These are phyloP conservation scores for Cloeon dipterum DNA, from an alignment of 2,888 invertebrate species.

Conservation along the genomic window DNA sequence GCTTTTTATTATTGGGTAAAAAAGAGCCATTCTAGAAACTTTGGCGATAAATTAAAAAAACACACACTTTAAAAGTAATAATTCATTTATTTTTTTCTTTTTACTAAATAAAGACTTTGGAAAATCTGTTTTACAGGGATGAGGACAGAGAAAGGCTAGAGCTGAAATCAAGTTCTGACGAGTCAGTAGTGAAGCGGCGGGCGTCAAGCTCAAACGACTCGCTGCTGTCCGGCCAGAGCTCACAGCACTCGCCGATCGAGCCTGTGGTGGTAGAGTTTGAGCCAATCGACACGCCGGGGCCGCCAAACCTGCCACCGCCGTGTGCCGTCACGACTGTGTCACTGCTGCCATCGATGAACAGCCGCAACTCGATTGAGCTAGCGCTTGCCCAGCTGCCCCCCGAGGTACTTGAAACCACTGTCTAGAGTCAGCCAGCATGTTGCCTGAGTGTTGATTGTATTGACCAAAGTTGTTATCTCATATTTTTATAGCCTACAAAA, in stretches of 20 bases:
- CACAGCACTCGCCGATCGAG: slow-evolving; percentile 3
- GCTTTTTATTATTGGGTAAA: no score
- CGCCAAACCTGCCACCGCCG: slow-evolving; percentile 18
- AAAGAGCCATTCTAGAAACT: no score
- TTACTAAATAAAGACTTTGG: not conserved
- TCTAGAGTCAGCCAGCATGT: slow-evolving; percentile 18
- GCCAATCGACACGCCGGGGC: slow-evolving; percentile 15
- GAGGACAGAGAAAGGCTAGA: slow-evolving; percentile 37
- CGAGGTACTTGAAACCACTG: slow-evolving; percentile 48
- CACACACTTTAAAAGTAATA: not conserved
- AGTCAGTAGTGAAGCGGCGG: slow-evolving; percentile 32
- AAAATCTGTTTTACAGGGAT: slow-evolving; percentile 29
- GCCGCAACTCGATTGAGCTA: not conserved
- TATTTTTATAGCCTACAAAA: not conserved
- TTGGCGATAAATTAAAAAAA: no score
- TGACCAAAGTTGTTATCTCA: not conserved
- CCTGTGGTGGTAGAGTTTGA: slow-evolving; percentile 10
- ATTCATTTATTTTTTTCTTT: not conserved
- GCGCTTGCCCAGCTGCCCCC: slow-evolving; percentile 17
- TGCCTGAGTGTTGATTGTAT: slow-evolving; percentile 2
- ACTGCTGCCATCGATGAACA: slow-evolving; percentile 13
- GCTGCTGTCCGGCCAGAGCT: slow-evolving; percentile 18
- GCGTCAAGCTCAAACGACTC: slow-evolving; percentile 36
- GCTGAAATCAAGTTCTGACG: slow-evolving; percentile 32
- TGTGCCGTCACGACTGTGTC: slow-evolving; percentile 17